phyloP scores from a whole-genome alignment of 2,113 vertebrate species.

The Columba janthina region DNA sequence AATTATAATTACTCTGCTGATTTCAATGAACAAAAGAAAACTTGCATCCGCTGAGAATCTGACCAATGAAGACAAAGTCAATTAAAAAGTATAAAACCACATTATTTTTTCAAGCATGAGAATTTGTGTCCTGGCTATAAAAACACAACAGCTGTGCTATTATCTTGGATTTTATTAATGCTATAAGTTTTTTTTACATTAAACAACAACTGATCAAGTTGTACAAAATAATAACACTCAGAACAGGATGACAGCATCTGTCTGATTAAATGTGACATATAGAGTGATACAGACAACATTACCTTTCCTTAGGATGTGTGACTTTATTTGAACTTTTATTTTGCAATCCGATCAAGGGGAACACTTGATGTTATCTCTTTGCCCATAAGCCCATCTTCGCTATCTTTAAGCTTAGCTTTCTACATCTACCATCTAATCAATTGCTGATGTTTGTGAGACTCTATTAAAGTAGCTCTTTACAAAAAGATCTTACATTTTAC shows the following conservation, averaged over 20 bases:
- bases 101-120: not conserved
- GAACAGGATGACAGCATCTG: not conserved
- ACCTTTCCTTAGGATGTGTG: not conserved
- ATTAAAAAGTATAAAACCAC: not conserved
- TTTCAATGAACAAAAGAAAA: not conserved
- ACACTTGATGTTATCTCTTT: not conserved
- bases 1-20: not conserved
- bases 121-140: not conserved
- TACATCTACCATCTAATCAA: not conserved
- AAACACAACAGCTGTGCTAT: not conserved
- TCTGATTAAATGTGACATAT: not conserved
- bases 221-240: not conserved
- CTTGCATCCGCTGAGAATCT: not conserved
- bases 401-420: not conserved
- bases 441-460: not conserved
- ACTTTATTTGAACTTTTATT: not conserved
- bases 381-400: not conserved
- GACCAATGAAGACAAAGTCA: not conserved
- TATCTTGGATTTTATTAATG: not conserved
- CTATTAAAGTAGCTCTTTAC: not conserved
- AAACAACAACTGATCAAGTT: rapidly evolving
- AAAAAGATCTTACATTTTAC: not conserved
- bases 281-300: not conserved
- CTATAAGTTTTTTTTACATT: not conserved
- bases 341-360: not conserved